Evolutionary conservation across 2,113 vertebrate genomes (phyloP).

Genomic region (Vidua macroura): DNA sequence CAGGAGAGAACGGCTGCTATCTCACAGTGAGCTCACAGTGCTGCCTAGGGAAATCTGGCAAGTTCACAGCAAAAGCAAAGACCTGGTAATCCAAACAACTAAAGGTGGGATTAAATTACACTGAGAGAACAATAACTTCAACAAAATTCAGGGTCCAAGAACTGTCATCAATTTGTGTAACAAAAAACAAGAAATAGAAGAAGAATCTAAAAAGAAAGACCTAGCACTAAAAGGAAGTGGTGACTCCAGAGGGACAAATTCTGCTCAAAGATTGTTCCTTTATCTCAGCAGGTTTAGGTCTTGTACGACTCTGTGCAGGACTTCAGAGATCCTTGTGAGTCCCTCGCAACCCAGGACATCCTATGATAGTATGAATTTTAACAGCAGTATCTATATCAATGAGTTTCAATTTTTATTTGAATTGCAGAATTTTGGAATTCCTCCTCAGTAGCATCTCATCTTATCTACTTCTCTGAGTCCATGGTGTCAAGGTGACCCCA

Average conservation of each 20-base stretch:
- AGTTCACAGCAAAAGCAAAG: background rate
- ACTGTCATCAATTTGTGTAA: fast-evolving
- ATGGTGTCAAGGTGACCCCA: no score
- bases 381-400: background rate
- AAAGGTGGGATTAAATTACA: background rate
- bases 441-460: background rate
- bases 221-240: fast-evolving
- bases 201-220: background rate
- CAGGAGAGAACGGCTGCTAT: fast-evolving
- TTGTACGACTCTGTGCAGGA: background rate
- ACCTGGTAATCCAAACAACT: background rate
- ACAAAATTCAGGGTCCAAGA: background rate
- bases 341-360: background rate
- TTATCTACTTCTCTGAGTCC: background rate
- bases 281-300: background rate
- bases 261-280: background rate
- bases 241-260: background rate
- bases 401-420: background rate
- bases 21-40: fast-evolving
- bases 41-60: background rate
- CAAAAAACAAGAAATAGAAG: background rate
- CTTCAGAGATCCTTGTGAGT: background rate
- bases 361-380: background rate
- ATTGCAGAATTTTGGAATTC: background rate
- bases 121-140: background rate